Percentiles rank a stretch among this genome's conserved stretches.
These are phyloP conservation scores for Campoletis raptor DNA, from an alignment of 2,888 invertebrate genomes.

Conservation along the genomic window DNA sequence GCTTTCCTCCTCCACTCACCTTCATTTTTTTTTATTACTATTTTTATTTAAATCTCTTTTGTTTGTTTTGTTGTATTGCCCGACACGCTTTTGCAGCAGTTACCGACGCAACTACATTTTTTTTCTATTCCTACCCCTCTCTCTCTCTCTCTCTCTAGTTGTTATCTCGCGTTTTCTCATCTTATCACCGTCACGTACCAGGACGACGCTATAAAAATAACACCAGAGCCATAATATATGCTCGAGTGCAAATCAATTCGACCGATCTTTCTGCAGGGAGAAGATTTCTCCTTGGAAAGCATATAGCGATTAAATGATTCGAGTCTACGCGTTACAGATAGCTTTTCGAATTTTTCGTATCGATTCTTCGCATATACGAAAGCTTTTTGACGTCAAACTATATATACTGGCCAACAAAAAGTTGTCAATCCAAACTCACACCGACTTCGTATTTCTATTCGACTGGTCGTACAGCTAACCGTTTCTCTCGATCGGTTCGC, in stretches of 20 bases:
- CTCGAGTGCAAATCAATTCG: neutral
- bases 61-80: slow-evolving; percentile 6
- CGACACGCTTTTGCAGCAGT: neutral
- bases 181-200: neutral
- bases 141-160: neutral
- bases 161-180: slow-evolving; percentile 1
- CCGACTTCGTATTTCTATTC: neutral
- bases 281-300: neutral
- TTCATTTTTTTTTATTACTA: neutral
- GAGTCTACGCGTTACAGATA: neutral
- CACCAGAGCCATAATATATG: too few species aligned
- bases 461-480: slow-evolving; percentile 17
- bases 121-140: too few species aligned
- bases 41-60: slow-evolving; percentile 15
- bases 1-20: too few species aligned
- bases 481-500: slow-evolving; percentile 59
- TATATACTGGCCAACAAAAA: slow-evolving; percentile 57
- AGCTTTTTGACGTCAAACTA: slow-evolving; percentile 61
- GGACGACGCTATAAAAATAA: neutral
- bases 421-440: slow-evolving; percentile 53
- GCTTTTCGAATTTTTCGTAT: slow-evolving; percentile 3
- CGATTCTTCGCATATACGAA: slow-evolving; percentile 33
- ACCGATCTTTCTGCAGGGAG: neutral
- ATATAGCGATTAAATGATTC: neutral
- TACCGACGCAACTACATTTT: neutral